Evolutionary conservation across 2,113 vertebrate species (phyloP).

Genomic region (Cyprinodon tularosa): DNA sequence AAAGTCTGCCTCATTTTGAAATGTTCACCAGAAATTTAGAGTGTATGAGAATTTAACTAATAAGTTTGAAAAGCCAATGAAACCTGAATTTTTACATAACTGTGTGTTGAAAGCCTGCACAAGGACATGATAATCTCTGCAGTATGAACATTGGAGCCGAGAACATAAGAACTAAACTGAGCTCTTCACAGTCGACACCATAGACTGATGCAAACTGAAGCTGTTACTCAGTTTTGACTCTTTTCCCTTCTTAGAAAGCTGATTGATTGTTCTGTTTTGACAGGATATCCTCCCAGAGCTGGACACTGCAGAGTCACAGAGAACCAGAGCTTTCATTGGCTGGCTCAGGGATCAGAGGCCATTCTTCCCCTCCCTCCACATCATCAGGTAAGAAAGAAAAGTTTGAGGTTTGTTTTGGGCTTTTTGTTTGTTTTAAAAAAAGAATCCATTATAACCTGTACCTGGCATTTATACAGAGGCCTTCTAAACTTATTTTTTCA

Average conservation of each 20-base stretch:
- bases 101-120: too few relatives aligned
- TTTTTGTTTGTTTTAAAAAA: neutral
- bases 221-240: neutral
- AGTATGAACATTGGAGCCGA: neutral
- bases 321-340: constrained; percentile 86
- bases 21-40: too few relatives aligned
- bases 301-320: constrained; percentile 91
- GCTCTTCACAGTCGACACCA: neutral
- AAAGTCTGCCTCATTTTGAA: neutral
- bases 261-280: neutral
- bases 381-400: constrained; percentile 86
- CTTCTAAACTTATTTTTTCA: too few relatives aligned
- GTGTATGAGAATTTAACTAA: too few relatives aligned
- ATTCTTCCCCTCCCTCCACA: constrained; percentile 88
- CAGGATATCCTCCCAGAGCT: constrained; percentile 92
- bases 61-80: too few relatives aligned
- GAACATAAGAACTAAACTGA: neutral
- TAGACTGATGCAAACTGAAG: too few relatives aligned
- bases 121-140: neutral
- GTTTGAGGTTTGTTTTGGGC: neutral
- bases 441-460: too few relatives aligned
- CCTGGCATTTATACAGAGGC: too few relatives aligned
- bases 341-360: constrained; percentile 95
- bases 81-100: too few relatives aligned
- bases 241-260: neutral